Base-by-base conservation (phyloP, 2,113 vertebrate species). In the Prunella himalayana region DNA sequence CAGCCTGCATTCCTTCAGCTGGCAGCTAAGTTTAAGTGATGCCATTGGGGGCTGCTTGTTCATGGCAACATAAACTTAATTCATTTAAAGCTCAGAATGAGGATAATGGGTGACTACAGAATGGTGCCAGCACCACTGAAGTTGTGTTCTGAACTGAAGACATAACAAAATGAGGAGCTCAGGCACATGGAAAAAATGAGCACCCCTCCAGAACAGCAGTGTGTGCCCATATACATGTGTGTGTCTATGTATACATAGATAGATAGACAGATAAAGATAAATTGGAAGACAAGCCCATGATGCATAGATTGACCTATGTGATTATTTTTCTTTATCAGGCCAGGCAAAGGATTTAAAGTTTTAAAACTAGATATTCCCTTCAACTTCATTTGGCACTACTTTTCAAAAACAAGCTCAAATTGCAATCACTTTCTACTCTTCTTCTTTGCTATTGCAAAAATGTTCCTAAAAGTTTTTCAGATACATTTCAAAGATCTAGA, bases 181-280 rank as follows among this genome's bases (percentile, higher is more conserved):
- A 59, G 30, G 39, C 28, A 33, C 19, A 8, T 11, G 16, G 56
- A 65, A 64, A 51, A 69, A 30, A 22, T 51, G 50, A 78, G 2
- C 11, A 63, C 28, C 9, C 5, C 16, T n/a, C 15, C 2, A 13
- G 47, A 42, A n/a, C 27, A 49, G 22, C 2, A 64, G 10, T 5
- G 2, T 57, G 2, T 47, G 6, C 47, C 3, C 45, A 2, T 19
- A 59, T 23, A 3, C 69, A 4, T 17, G 1, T 68, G 7, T 50
- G 5, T 47, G 5, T 41, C 0, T 23, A 15, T 39, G 5, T 5
- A 15, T 47, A 11, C 3, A 33, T 15, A 17, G 2, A 80, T 21
- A 64, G 15, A 53, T 12, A 51, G 22, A 53, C 1, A 47, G 28
- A 45, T 9, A 63, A 2, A 22, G 33, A 63, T 23, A 49, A 75